phyloP scores from a whole-genome alignment of 2,888 invertebrate species.

The Pimpla rufipes region DNA sequence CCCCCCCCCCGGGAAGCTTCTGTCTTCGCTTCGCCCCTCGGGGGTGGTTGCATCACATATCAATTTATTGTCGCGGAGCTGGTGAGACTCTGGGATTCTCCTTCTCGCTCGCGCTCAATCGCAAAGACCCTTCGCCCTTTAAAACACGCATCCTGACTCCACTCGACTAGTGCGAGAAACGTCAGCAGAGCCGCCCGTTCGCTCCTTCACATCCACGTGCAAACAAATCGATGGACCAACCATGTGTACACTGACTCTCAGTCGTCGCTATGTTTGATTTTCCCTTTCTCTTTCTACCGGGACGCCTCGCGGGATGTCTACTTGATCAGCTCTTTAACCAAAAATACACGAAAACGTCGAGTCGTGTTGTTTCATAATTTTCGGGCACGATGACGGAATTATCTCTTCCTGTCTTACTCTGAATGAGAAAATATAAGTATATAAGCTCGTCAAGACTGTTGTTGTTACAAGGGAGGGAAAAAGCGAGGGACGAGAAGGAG shows the following conservation, averaged over 20 bases:
- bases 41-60: constrained; percentile 18
- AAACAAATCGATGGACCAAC: constrained; percentile 57
- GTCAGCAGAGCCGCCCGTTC: neutral
- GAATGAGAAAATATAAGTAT: neutral
- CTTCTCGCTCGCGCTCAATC: neutral
- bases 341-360: constrained; percentile 43
- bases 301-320: neutral
- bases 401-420: constrained; percentile 9
- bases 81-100: constrained; percentile 30
- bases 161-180: constrained; percentile 17
- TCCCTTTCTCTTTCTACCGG: neutral
- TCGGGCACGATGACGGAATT: constrained; percentile 27
- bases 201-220: constrained; percentile 11
- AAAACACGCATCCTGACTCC: neutral
- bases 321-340: constrained; percentile 33
- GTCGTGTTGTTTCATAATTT: constrained; percentile 47
- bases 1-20: neutral
- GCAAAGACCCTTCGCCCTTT: constrained; percentile 17
- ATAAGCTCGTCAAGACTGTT: constrained; percentile 32
- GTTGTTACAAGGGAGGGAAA: constrained; percentile 30
- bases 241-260: constrained; percentile 44
- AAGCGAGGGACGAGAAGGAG: constrained; percentile 12
- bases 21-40: neutral
- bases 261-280: constrained; percentile 41
- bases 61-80: constrained; percentile 50